These are phyloP conservation scores for Rhaphigaster nebulosa DNA, from an alignment of 2,888 invertebrate genomes.

Conservation along the genomic window DNA sequence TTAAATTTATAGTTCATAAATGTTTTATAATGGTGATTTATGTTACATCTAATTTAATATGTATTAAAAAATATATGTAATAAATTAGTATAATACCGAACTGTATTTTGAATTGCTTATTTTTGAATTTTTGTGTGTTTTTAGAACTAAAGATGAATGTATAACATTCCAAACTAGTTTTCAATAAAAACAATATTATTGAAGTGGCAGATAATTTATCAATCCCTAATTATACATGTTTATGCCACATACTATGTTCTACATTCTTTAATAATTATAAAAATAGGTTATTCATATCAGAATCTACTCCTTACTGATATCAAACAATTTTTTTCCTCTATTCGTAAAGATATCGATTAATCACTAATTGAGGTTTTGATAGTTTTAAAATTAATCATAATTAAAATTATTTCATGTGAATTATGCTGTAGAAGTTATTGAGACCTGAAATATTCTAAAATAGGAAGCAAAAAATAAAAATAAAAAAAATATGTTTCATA, in stretches of 20 bases:
- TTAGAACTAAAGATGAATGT: no score
- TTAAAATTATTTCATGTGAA: not conserved
- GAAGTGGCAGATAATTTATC: no score
- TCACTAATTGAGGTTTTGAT: not conserved
- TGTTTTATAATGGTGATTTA: no score
- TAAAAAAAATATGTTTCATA: not conserved
- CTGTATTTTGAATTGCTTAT: no score
- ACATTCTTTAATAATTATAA: not conserved
- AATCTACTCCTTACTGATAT: not conserved
- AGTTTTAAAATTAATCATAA: not conserved
- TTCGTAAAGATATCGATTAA: constrained; percentile 7
- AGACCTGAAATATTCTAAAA: not conserved
- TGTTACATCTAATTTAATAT: no score
- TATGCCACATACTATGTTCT: not conserved
- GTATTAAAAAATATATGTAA: no score
- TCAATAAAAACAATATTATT: no score
- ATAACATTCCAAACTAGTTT: no score
- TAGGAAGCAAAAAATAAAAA: not conserved
- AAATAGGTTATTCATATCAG: not conserved
- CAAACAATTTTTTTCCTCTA: not conserved
- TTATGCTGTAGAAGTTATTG: not conserved
- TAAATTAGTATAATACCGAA: no score
- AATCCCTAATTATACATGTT: no score
- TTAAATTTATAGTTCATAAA: no score
- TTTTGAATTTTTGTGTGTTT: no score